A percentile compares a stretch with the other conserved stretches of the same genome.
These are phyloP conservation scores for Terrapene triunguis DNA, from an alignment of 2,113 vertebrate genomes.

Conservation along the genomic window DNA sequence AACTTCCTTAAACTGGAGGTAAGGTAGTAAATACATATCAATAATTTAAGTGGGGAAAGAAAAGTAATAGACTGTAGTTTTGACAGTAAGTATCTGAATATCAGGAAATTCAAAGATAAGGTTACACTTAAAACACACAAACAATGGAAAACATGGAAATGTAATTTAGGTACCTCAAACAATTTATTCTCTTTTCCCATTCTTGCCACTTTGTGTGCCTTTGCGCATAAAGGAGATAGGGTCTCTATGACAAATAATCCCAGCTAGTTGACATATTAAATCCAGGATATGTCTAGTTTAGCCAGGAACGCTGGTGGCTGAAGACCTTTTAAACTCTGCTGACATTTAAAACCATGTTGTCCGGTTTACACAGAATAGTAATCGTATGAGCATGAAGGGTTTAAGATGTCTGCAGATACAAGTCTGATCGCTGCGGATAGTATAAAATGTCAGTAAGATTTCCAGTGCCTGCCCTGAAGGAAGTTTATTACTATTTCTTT, in stretches of 20 bases:
- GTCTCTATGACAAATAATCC: background rate
- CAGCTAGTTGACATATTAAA: constrained; percentile 18
- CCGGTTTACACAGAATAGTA: constrained; percentile 43
- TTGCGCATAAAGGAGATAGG: accelerated
- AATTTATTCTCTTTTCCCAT: background rate
- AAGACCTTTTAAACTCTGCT: constrained; percentile 32
- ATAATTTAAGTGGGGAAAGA: constrained; percentile 1
- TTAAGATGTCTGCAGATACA: constrained; percentile 2
- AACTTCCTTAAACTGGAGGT: background rate
- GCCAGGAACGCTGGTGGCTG: constrained; percentile 24
- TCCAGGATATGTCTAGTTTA: background rate
- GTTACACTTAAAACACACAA: background rate
- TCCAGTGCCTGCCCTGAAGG: background rate
- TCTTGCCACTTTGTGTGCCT: background rate
- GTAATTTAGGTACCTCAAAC: background rate
- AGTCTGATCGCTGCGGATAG: background rate
- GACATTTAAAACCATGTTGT: constrained; percentile 18
- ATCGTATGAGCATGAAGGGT: background rate
- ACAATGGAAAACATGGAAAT: background rate
- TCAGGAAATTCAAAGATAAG: constrained; percentile 5
- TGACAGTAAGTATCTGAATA: background rate
- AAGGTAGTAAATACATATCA: constrained; percentile 20
- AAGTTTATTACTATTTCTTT: background rate
- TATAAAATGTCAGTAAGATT: constrained; percentile 2
- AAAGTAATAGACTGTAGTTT: background rate